Evolutionary conservation across 2,888 invertebrate genomes (phyloP).

Genomic region (Dryobotodes eremita): DNA sequence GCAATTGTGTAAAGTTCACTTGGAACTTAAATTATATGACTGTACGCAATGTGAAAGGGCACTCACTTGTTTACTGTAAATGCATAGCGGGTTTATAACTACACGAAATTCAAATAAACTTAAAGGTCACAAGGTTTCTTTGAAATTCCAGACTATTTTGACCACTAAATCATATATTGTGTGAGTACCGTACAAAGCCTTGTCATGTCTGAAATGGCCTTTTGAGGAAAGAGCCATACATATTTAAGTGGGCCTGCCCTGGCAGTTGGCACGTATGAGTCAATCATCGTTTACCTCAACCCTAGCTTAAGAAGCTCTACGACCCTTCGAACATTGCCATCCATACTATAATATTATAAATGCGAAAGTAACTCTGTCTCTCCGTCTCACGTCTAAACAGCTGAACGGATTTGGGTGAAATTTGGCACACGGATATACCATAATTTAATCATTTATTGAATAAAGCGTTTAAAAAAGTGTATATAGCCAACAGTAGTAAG

Average conservation of each 20-base stretch:
- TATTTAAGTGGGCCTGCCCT: slow-evolving; percentile 18
- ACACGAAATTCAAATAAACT: background rate
- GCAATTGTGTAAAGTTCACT: background rate
- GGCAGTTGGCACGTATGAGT: slow-evolving; percentile 21
- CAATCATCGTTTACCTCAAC: slow-evolving; percentile 41
- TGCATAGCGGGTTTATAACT: background rate
- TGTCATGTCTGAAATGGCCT: slow-evolving; percentile 14
- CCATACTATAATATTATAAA: background rate
- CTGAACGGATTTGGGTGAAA: background rate
- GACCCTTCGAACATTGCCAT: background rate
- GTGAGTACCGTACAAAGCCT: background rate
- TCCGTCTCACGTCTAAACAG: background rate
- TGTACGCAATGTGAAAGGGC: background rate
- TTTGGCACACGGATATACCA: background rate
- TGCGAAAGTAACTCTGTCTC: no score
- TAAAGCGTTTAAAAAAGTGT: no score
- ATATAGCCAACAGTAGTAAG: no score
- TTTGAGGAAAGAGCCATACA: slow-evolving; percentile 26
- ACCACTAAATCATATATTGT: background rate
- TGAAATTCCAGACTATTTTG: background rate
- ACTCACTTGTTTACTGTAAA: background rate
- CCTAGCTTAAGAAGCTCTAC: slow-evolving; percentile 3
- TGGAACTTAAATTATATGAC: no score
- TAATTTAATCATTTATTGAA: no score
- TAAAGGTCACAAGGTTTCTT: background rate